Evolutionary conservation across 2,797 vertebrate species (phyloP).

Genomic region (Sebastes reedi): DNA sequence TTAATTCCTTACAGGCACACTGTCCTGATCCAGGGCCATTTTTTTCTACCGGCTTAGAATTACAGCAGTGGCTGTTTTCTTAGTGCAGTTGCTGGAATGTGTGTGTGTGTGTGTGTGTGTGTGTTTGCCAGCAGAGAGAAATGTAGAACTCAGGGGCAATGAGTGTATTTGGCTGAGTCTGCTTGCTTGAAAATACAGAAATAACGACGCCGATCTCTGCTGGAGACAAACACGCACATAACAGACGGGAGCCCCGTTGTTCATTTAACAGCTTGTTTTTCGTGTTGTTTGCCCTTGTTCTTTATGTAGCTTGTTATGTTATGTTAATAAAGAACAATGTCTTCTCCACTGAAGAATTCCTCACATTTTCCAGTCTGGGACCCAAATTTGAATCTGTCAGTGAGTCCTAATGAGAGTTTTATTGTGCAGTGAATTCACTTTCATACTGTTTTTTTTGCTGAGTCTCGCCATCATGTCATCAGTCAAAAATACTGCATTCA

Average conservation of each 20-base stretch:
- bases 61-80: constrained; percentile 67
- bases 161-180: constrained; percentile 67
- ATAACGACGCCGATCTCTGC: constrained; percentile 16
- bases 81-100: constrained; percentile 65
- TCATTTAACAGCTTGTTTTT: neutral
- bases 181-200: constrained; percentile 45
- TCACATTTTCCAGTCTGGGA: neutral
- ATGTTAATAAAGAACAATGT: neutral
- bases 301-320: neutral
- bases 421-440: neutral
- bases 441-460: neutral
- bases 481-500: neutral
- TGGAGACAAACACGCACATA: constrained; percentile 21
- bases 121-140: constrained; percentile 51
- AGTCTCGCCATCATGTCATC: neutral
- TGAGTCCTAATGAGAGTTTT: neutral
- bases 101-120: constrained; percentile 39
- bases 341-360: neutral
- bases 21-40: constrained; percentile 33
- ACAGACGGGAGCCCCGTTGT: neutral
- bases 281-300: neutral
- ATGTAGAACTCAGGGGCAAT: constrained; percentile 62
- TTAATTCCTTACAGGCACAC: constrained; percentile 36
- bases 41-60: constrained; percentile 37
- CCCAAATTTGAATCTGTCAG: neutral